Base-by-base conservation (phyloP, 2,888 invertebrate genomes). In the Microctonus aethiopoides region DNA sequence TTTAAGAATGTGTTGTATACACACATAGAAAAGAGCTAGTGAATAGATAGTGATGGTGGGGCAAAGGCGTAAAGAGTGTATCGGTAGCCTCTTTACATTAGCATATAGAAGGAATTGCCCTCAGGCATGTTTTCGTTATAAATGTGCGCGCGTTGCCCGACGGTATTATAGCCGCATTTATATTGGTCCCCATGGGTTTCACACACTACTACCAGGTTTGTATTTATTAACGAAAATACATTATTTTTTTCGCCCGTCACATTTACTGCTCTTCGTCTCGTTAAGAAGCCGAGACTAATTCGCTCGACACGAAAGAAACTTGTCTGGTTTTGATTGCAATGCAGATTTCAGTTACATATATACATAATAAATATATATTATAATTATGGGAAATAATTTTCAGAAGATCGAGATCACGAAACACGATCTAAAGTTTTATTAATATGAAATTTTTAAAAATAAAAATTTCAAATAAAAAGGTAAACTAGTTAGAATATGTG, bases 101-200 rank as follows among this genome's bases (percentile, higher is more conserved):
- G 84, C 85, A 85, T 85, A 84, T 84, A 85, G 84, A 85, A 80
- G 77, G 82, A 82, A 82, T 84, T 78, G 78, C 80, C 84, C 79
- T 71, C 74, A 70, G 78, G 79, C 78, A 75, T 75, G 76, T 72
- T 75, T 76, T 75, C 54, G 70, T 74, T 74, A 75, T 73, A 74
- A 75, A 76, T 72, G n/a, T n/a, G 72, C 71, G 64, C 72, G 72
- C 72, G 62, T 57, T 65, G 29, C 72, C 20, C 57, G 67, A 51
- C 68, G 61, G 69, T 66, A 56, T 56, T 68, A 52, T 76, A 75
- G 81, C 46, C 16, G n/a, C n/a, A 46, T 77, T 65, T 74, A 77
- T 67, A 73, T 74, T 75, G 76, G 75, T 73, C 74, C 51, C 39
- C 46, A 46, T 46, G 16, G 20, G 46, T n/a, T n/a, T n/a, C n/a